Conservation (phyloP, 1,140 invertebrate genomes). For the Drepana arcuata region DNA sequence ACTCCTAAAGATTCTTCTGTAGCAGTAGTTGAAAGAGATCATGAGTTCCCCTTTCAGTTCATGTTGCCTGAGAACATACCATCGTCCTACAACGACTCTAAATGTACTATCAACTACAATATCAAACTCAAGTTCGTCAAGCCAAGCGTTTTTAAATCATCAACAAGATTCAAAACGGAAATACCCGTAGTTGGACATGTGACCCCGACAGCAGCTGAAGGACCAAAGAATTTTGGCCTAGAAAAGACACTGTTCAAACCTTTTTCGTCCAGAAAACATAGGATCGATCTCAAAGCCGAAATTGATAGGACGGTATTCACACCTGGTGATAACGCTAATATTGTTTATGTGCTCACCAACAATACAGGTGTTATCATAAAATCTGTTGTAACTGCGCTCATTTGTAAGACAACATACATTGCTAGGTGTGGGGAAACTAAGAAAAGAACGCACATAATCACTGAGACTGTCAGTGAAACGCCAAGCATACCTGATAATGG, state of each 20-base stretch:
- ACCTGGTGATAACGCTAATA: background rate
- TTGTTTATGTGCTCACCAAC: background rate
- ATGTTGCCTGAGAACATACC: background rate
- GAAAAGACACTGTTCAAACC: background rate
- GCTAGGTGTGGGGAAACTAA: background rate
- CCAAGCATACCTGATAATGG: background rate
- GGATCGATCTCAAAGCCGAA: background rate
- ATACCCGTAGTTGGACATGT: background rate
- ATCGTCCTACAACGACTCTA: background rate
- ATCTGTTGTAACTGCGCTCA: background rate
- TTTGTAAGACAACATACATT: background rate
- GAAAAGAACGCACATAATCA: background rate
- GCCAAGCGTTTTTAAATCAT: background rate
- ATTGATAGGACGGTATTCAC: background rate
- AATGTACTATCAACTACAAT: background rate
- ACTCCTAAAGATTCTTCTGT: background rate
- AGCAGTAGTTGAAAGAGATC: background rate
- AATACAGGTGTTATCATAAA: background rate
- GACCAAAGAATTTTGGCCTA: background rate
- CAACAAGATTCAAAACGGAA: background rate
- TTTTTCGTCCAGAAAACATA: background rate
- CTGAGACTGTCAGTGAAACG: background rate
- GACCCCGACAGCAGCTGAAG: background rate
- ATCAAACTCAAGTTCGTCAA: background rate
- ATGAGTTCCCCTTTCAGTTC: background rate